Conservation (phyloP, 2,797 vertebrate genomes). For the Ficedula albicollis region DNA sequence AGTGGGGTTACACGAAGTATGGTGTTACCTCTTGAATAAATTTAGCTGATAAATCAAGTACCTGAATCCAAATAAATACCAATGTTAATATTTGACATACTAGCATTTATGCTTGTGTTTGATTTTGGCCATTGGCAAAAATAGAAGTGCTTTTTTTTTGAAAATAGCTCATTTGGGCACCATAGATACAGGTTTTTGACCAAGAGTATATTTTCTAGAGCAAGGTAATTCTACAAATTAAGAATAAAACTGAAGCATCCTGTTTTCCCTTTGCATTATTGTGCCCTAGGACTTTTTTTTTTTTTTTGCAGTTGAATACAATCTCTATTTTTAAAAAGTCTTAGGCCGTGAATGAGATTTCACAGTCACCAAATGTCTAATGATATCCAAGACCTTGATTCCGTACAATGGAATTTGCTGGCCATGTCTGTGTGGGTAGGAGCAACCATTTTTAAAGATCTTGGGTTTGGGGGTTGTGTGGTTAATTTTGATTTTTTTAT, state of each 20-base stretch:
- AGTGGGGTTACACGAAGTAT: background rate
- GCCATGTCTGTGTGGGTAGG: accelerated
- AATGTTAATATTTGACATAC: background rate
- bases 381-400: background rate
- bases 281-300: background rate
- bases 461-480: background rate
- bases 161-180: background rate
- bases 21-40: background rate
- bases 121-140: background rate
- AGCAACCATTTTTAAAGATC: background rate
- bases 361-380: background rate
- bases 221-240: background rate
- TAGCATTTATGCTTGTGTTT: background rate
- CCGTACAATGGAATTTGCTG: accelerated
- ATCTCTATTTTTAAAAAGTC: accelerated
- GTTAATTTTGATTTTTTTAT: background rate
- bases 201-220: background rate
- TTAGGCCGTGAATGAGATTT: background rate
- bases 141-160: accelerated
- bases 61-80: background rate
- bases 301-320: background rate
- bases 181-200: background rate
- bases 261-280: accelerated
- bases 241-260: background rate
- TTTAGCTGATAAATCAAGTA: background rate